Percentiles rank a stretch among this genome's conserved stretches.
phyloP scores from a whole-genome alignment of 2,113 vertebrate genomes.

The Thalassarche chlororhynchos region DNA sequence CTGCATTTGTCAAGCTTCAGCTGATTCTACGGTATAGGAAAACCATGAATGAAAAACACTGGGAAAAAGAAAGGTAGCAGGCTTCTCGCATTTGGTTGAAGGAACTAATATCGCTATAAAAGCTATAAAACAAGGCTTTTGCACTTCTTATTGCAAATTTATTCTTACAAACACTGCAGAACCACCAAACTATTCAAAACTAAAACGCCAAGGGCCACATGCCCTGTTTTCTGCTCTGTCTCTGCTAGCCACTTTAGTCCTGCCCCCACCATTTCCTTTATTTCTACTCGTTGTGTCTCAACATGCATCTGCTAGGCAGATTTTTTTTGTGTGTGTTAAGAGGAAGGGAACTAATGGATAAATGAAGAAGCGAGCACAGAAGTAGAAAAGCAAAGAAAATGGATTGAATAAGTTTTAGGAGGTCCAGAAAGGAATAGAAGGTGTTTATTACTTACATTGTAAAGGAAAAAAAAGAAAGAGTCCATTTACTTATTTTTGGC shows the following conservation, averaged over 20 bases:
- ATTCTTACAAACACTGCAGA: background rate
- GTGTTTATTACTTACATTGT: background rate
- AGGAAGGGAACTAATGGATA: background rate
- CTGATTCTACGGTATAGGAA: background rate
- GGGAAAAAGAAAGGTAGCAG: background rate
- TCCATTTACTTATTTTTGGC: background rate
- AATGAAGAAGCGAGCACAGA: accelerated
- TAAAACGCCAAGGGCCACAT: background rate
- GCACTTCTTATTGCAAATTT: background rate
- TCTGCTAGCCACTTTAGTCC: background rate
- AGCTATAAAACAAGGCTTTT: background rate
- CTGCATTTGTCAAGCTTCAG: slow-evolving; percentile 1
- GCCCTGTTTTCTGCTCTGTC: background rate
- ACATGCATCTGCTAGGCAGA: background rate
- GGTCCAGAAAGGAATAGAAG: background rate
- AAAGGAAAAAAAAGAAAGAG: background rate
- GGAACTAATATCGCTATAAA: background rate
- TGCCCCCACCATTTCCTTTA: background rate
- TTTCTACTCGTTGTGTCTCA: background rate
- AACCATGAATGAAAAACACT: background rate
- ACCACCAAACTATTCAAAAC: background rate
- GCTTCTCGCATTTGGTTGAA: background rate
- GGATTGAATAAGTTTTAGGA: background rate
- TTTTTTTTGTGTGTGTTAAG: background rate
- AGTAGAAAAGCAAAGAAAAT: background rate